Conservation (phyloP, 1,140 invertebrate species). For the Euschistus heros region DNA sequence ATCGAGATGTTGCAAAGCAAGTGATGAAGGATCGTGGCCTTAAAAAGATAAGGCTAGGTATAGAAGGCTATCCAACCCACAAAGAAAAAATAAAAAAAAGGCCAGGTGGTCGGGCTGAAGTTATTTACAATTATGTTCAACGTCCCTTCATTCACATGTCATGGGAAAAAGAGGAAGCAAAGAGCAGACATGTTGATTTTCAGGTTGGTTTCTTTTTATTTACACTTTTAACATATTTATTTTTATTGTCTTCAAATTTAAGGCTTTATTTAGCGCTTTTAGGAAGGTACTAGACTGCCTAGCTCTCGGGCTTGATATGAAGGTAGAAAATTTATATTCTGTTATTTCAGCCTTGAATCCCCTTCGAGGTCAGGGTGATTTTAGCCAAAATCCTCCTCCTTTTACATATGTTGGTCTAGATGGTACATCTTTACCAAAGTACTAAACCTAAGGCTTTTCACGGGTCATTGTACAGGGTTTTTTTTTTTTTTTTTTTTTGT, state of each 20-base stretch:
- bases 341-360: no score
- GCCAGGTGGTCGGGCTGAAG: constrained; percentile 82
- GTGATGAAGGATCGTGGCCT: constrained; percentile 95
- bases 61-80: constrained; percentile 98
- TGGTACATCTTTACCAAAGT: no score
- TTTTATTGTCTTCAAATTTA: neutral
- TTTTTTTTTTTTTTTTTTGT: no score
- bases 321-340: no score
- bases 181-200: constrained; percentile 97
- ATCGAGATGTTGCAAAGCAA: constrained; percentile 96
- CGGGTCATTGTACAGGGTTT: no score
- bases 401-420: no score
- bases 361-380: no score
- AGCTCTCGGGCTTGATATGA: no score
- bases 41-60: constrained; percentile 98
- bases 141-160: constrained; percentile 99
- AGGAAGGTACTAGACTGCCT: no score
- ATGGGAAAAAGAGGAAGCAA: constrained; percentile 99
- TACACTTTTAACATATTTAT: neutral
- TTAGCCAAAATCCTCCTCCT: no score
- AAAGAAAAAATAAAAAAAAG: constrained; percentile 93
- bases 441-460: no score
- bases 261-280: no score
- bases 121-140: constrained; percentile 98
- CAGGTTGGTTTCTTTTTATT: constrained; percentile 36